Evolutionary conservation across 1,140 invertebrate species (phyloP).

Genomic region (Calycopis cecrops): DNA sequence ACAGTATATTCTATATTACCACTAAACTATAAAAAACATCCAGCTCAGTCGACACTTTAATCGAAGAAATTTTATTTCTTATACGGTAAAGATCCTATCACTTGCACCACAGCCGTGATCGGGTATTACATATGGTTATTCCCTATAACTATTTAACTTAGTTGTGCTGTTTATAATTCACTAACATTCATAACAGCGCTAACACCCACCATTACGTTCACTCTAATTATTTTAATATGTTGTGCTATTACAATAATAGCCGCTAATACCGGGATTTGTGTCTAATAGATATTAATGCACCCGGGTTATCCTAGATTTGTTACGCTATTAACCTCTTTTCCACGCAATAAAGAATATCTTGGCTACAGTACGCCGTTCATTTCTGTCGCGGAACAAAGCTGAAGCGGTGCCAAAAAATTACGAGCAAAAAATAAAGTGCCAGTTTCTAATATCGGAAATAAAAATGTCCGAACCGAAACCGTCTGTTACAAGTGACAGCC

Average conservation of each 20-base stretch:
- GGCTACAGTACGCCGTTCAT: background rate
- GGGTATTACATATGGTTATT: too few relatives aligned
- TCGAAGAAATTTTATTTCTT: too few relatives aligned
- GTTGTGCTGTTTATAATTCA: too few relatives aligned
- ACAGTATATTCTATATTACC: too few relatives aligned
- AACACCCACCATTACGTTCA: background rate
- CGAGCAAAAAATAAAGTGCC: background rate
- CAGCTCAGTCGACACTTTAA: too few relatives aligned
- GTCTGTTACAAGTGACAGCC: background rate
- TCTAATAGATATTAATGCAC: background rate
- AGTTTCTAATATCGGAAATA: background rate
- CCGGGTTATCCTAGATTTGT: background rate
- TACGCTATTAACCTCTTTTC: background rate
- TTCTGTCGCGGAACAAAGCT: background rate
- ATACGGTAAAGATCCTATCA: slow-evolving; percentile 2
- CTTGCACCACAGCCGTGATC: too few relatives aligned
- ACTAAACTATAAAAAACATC: too few relatives aligned
- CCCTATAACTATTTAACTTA: too few relatives aligned
- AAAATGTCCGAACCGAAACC: too few relatives aligned
- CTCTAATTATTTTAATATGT: slow-evolving; percentile 2
- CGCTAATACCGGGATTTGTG: background rate
- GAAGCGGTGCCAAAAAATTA: slow-evolving; percentile 1
- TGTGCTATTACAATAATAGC: background rate
- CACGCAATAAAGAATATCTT: background rate
- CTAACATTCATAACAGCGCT: background rate